Percentiles rank a stretch among this genome's conserved stretches.
These are phyloP conservation scores for Nannospalax galili DNA, from an alignment of 2,113 vertebrate genomes.

Conservation along the genomic window DNA sequence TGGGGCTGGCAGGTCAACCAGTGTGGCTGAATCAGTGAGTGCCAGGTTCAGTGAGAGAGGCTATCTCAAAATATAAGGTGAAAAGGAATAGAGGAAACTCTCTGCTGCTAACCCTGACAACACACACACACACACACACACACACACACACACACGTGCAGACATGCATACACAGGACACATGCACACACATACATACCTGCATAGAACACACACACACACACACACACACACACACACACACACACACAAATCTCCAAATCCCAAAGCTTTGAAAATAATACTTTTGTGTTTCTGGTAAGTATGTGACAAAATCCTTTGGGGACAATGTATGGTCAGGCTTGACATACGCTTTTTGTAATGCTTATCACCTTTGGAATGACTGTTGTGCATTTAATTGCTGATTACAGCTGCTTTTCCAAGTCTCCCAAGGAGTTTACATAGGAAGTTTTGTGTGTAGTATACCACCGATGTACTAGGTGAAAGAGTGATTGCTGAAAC, in stretches of 20 bases:
- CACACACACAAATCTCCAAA: neutral
- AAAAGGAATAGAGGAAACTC: no score
- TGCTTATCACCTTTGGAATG: slow-evolving; percentile 22
- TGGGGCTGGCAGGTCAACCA: no score
- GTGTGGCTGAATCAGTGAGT: no score
- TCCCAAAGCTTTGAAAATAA: neutral
- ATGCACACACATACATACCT: neutral
- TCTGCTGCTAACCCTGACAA: no score
- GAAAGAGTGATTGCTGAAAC: neutral
- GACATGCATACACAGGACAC: no score
- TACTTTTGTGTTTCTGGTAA: neutral
- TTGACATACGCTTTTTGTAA: neutral
- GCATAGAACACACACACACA: no score
- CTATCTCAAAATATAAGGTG: no score
- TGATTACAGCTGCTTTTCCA: neutral
- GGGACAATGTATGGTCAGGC: no score
- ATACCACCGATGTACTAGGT: neutral
- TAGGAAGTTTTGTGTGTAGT: neutral
- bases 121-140: no score
- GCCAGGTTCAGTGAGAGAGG: no score
- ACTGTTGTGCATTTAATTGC: neutral
- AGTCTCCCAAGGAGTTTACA: neutral
- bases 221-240: neutral
- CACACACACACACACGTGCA: no score
- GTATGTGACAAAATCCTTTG: no score